phyloP scores from a whole-genome alignment of 2,113 vertebrate genomes.

The Sphyrna mokarran region DNA sequence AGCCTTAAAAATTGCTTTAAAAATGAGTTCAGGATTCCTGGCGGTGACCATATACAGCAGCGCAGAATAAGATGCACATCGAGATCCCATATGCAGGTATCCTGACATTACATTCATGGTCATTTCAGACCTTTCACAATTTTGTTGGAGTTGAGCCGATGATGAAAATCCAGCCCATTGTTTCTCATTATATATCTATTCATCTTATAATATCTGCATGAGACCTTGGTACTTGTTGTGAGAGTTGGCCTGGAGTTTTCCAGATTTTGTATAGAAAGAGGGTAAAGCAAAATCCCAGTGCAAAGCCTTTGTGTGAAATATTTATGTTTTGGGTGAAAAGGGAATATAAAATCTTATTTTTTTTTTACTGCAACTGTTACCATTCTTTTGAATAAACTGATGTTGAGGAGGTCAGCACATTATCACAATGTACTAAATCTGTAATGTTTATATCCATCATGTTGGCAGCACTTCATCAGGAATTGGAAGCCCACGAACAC shows the following conservation, averaged over 20 bases:
- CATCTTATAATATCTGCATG: background rate
- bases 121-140: background rate
- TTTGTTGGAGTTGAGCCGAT: background rate
- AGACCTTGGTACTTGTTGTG: background rate
- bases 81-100: background rate
- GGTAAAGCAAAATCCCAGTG: background rate
- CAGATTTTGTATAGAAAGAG: background rate
- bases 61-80: background rate
- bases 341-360: background rate
- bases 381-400: background rate
- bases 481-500: constrained; percentile 44
- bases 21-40: background rate
- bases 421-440: background rate
- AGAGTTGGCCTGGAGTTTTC: background rate
- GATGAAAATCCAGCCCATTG: background rate
- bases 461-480: constrained; percentile 46
- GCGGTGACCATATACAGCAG: background rate
- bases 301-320: background rate
- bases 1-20: background rate
- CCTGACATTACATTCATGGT: background rate
- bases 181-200: background rate
- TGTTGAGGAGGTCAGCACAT: background rate
- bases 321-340: background rate
- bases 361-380: background rate
- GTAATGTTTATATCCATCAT: background rate